Evolutionary conservation across 2,797 vertebrate genomes (phyloP).

Genomic region (Caiman crocodilus): DNA sequence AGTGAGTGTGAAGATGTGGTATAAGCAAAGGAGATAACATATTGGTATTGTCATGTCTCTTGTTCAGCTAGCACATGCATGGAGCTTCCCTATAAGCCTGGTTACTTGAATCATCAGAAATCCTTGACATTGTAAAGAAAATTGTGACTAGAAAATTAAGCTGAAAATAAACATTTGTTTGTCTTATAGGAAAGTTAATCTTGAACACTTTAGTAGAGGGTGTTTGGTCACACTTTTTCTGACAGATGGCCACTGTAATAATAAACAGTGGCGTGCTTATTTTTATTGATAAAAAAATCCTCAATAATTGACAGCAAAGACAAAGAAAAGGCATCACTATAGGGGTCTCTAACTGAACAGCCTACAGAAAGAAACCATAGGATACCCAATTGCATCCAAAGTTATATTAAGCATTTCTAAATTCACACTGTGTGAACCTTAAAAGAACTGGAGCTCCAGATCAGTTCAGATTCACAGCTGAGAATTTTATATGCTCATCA

Average conservation of each 20-base stretch:
- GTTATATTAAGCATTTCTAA: neutral
- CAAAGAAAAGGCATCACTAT: neutral
- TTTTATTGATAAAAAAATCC: neutral
- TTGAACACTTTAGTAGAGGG: neutral
- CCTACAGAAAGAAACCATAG: neutral
- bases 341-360: neutral
- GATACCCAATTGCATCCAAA: neutral
- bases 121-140: neutral
- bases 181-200: neutral
- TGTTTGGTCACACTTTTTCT: neutral
- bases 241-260: neutral
- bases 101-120: conserved; percentile 13
- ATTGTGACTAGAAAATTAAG: neutral
- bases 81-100: neutral
- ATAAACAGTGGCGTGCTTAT: neutral
- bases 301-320: neutral
- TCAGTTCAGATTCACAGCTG: neutral
- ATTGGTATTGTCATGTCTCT: neutral
- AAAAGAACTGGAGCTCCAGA: neutral
- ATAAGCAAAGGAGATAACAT: conserved; percentile 28
- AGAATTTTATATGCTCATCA: neutral
- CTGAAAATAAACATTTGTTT: conserved; percentile 9
- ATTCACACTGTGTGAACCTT: neutral
- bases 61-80: neutral
- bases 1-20: conserved; percentile 41